These are phyloP conservation scores for Marmota monax DNA, from an alignment of 2,113 vertebrate genomes.

Conservation along the genomic window DNA sequence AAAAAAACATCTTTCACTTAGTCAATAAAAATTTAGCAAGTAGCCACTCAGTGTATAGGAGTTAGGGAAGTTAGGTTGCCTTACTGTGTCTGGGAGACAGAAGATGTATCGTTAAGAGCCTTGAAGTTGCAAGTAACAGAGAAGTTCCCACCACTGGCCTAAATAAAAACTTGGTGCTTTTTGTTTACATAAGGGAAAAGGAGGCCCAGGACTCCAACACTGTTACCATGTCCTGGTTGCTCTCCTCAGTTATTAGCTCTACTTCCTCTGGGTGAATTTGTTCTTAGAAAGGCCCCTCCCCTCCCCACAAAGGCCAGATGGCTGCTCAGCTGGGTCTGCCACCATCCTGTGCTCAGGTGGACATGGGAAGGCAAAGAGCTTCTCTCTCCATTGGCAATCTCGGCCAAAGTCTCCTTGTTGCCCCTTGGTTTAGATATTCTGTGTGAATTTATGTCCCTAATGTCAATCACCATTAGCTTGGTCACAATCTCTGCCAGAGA, in stretches of 20 bases:
- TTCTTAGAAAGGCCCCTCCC: background rate
- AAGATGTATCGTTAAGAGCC: background rate
- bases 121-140: background rate
- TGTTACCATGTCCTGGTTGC: background rate
- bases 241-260: background rate
- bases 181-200: background rate
- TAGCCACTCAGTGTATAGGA: background rate
- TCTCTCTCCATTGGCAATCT: background rate
- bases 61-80: background rate
- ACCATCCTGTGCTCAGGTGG: too few relatives aligned
- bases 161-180: background rate
- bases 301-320: accelerated
- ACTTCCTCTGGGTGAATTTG: background rate
- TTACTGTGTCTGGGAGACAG: background rate
- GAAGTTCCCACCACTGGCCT: background rate
- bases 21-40: background rate
- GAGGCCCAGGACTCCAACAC: background rate
- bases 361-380: background rate
- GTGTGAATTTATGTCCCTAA: background rate
- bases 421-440: background rate
- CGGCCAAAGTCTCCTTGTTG: background rate
- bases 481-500: background rate
- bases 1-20: background rate
- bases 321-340: background rate
- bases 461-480: background rate